Evolutionary conservation across 2,888 invertebrate genomes (phyloP).

Genomic region (Platycnemis pennipes): DNA sequence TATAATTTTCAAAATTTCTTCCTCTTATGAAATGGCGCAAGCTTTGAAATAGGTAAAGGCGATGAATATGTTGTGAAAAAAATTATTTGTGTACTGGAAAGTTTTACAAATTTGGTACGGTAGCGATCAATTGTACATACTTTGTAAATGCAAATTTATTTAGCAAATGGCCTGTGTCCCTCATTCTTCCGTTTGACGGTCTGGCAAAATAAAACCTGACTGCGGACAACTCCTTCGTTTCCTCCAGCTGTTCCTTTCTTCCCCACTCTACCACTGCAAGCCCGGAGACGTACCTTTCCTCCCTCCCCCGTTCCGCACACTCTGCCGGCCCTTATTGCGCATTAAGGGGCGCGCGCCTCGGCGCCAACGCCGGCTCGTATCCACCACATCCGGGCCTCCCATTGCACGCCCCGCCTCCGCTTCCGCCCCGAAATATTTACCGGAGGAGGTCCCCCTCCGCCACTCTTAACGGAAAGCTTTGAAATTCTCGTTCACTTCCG

Average conservation of each 20-base stretch:
- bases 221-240: not conserved
- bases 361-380: not conserved
- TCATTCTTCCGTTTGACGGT: not conserved
- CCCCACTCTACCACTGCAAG: not conserved
- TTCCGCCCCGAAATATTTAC: constrained; percentile 2
- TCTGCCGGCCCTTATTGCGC: not conserved
- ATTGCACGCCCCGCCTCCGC: not conserved
- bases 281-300: not conserved
- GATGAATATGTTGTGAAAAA: too few species aligned
- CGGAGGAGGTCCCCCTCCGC: not conserved
- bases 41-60: too few species aligned
- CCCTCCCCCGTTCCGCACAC: not conserved
- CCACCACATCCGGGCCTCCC: not conserved
- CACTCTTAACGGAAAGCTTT: not conserved
- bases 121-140: too few species aligned
- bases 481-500: not conserved
- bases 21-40: too few species aligned
- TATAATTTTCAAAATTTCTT: too few species aligned
- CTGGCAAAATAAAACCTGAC: not conserved
- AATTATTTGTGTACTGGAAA: too few species aligned
- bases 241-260: not conserved
- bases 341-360: not conserved
- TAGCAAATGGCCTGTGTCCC: not conserved
- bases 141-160: too few species aligned
- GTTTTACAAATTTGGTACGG: too few species aligned